Conservation (phyloP, 2,888 invertebrate species). For the Mongoloraphidia duomilia region DNA sequence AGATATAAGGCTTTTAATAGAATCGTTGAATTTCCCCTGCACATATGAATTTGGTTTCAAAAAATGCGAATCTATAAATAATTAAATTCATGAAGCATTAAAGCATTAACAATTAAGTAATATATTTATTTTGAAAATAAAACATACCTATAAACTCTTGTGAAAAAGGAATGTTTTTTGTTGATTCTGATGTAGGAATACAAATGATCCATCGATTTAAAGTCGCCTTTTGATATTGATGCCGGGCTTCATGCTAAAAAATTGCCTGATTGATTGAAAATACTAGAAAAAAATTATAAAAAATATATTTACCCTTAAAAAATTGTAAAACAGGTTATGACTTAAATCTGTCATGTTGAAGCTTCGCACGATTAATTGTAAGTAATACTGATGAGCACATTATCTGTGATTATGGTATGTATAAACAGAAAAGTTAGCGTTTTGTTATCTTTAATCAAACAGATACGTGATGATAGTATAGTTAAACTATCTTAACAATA, state of each 20-base stretch:
- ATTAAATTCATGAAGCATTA: background rate
- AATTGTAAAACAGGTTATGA: background rate
- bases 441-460: no score
- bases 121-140: background rate
- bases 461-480: no score
- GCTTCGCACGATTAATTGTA: no score
- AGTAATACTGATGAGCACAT: no score
- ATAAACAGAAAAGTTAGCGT: no score
- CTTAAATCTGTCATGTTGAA: conserved; percentile 9
- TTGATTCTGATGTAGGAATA: background rate
- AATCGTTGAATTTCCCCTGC: background rate
- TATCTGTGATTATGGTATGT: no score
- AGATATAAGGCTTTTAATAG: background rate
- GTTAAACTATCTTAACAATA: no score
- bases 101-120: background rate
- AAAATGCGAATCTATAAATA: background rate
- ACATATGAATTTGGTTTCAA: background rate
- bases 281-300: background rate
- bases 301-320: background rate
- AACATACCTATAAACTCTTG: background rate
- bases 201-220: background rate
- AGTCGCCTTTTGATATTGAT: background rate
- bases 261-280: no score
- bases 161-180: background rate
- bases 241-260: background rate